Conservation (phyloP, 1,140 invertebrate genomes). For the Apis laboriosa region DNA sequence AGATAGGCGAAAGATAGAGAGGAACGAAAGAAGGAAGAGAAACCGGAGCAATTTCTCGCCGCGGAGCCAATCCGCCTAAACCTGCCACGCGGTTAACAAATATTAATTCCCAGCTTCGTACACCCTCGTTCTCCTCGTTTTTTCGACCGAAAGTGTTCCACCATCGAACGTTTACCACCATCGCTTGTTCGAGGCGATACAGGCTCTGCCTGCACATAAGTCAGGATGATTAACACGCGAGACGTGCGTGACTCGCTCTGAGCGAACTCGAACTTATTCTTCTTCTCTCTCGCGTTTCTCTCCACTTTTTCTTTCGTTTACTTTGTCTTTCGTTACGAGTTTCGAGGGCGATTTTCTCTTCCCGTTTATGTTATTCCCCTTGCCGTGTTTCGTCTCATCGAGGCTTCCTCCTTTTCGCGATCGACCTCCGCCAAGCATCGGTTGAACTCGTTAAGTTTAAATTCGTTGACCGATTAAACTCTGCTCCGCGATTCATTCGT, state of each 20-base stretch:
- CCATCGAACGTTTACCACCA: constrained; percentile 74
- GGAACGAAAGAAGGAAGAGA: constrained; percentile 1
- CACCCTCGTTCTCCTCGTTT: constrained; percentile 36
- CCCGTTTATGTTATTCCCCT: constrained; percentile 17
- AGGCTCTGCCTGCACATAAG: constrained; percentile 67
- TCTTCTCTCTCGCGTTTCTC: constrained; percentile 40
- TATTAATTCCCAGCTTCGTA: constrained; percentile 67
- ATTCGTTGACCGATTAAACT: constrained; percentile 55
- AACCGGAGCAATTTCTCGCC: constrained; percentile 51
- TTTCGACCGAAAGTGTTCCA: constrained; percentile 37
- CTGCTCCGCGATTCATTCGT: not conserved
- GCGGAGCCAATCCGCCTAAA: constrained; percentile 17
- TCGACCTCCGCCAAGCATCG: not conserved
- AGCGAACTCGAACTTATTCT: constrained; percentile 73
- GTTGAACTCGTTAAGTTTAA: constrained; percentile 64
- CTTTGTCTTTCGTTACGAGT: not conserved
- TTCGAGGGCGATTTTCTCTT: not conserved
- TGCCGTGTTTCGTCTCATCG: not conserved
- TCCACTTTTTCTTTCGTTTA: constrained; percentile 17
- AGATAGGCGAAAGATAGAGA: not conserved
- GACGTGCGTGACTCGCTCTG: constrained; percentile 73
- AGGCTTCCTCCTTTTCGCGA: not conserved
- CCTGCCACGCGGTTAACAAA: constrained; percentile 65
- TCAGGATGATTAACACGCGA: constrained; percentile 76
- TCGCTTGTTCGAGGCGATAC: constrained; percentile 66